phyloP scores from a whole-genome alignment of 2,797 vertebrate genomes.

The Erpetoichthys calabaricus region DNA sequence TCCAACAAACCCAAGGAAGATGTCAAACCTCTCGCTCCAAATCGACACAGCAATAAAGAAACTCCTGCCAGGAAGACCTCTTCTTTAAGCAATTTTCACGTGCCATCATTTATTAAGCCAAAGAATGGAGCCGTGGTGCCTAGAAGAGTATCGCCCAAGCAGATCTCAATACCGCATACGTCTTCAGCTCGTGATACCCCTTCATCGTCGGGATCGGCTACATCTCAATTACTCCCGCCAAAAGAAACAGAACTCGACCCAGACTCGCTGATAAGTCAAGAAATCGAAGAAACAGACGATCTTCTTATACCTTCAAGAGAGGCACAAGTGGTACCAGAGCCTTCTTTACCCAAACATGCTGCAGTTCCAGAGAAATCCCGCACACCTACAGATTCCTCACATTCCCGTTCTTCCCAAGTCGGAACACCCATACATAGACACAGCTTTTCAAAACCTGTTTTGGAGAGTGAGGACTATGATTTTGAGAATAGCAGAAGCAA shows the following conservation, averaged over 20 bases:
- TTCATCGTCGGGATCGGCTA: constrained; percentile 14
- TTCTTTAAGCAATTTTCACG: background rate
- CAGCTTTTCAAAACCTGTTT: constrained; percentile 18
- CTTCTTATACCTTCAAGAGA: constrained; percentile 32
- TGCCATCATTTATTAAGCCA: constrained; percentile 11
- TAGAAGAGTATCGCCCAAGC: constrained; percentile 27
- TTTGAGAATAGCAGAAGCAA: constrained; percentile 24
- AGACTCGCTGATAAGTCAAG: constrained; percentile 27
- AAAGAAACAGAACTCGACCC: constrained; percentile 24
- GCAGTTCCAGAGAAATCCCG: constrained; percentile 17
- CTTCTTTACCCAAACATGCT: constrained; percentile 29
- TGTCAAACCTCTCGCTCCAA: too few species aligned
- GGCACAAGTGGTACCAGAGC: constrained; percentile 17
- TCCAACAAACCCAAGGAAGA: too few species aligned
- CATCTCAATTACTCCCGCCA: constrained; percentile 31
- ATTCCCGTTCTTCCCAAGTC: constrained; percentile 24
- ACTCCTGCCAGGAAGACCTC: too few species aligned
- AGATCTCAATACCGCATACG: constrained; percentile 33
- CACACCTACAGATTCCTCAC: constrained; percentile 24
- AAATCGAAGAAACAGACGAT: constrained; percentile 34
- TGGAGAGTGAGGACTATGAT: constrained; percentile 25
- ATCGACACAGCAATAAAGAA: too few species aligned
- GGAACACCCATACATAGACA: constrained; percentile 23
- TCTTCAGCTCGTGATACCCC: constrained; percentile 12
- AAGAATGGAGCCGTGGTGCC: constrained; percentile 11